Percentiles rank a stretch among this genome's conserved stretches.
Evolutionary conservation across 2,113 vertebrate species (phyloP).

Genomic region (Aphelocoma coerulescens): DNA sequence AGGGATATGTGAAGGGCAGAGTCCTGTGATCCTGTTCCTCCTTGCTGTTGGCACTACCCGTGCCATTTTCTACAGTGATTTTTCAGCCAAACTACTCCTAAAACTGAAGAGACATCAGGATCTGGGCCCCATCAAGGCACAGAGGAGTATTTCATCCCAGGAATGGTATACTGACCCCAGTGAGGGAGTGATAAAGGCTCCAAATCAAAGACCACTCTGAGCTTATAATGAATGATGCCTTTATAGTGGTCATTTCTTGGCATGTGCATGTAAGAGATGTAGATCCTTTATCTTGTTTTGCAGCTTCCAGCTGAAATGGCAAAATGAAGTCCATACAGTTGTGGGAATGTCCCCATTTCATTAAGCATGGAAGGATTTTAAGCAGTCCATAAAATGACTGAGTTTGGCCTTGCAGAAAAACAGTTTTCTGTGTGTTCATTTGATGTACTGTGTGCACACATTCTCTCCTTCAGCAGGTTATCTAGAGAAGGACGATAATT

Average conservation of each 20-base stretch:
- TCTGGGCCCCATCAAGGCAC: neutral
- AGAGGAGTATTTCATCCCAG: neutral
- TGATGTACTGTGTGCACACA: neutral
- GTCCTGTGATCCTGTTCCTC: neutral
- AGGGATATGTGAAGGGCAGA: neutral
- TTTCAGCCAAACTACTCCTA: neutral
- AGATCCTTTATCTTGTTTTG: neutral
- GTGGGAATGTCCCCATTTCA: neutral
- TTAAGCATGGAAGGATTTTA: neutral
- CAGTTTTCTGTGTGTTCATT: neutral
- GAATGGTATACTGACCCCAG: neutral
- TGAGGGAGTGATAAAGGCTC: neutral
- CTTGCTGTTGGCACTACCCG: accelerated
- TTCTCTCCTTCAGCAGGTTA: neutral
- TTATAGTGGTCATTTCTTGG: neutral
- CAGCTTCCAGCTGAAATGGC: constrained; percentile 12
- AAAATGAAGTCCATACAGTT: neutral
- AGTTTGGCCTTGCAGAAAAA: constrained; percentile 6
- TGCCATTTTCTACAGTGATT: neutral
- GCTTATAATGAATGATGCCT: neutral
- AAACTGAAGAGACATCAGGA: neutral
- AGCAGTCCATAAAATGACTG: neutral
- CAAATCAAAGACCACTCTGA: neutral
- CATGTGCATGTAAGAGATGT: neutral
- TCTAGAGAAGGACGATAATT: constrained; percentile 1